phyloP scores from a whole-genome alignment of 2,888 invertebrate genomes.

The Ectemnius cavifrons region DNA sequence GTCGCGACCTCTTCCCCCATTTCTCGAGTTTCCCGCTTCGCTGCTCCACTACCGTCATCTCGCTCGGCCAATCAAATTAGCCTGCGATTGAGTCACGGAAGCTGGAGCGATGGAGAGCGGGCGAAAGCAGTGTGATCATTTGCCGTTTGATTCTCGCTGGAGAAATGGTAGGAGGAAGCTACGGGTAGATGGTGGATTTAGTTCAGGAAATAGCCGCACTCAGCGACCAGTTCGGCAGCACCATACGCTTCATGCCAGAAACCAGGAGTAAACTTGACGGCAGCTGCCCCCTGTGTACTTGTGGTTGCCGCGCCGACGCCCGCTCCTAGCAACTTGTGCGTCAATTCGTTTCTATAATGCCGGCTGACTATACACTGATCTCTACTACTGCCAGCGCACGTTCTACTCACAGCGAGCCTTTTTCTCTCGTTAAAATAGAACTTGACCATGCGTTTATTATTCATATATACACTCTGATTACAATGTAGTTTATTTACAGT shows the following conservation, averaged over 20 bases:
- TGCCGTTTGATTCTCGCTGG: not conserved
- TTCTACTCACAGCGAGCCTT: too few relatives aligned
- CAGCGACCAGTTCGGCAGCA: conserved; percentile 44
- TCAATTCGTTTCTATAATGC: too few relatives aligned
- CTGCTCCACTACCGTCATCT: not conserved
- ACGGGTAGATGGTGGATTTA: conserved; percentile 18
- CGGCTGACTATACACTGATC: too few relatives aligned
- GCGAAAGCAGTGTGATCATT: not conserved
- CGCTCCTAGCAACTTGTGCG: too few relatives aligned
- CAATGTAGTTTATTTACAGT: too few relatives aligned
- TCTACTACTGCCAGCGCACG: too few relatives aligned
- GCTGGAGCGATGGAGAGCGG: not conserved
- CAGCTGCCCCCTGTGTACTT: conserved; percentile 67
- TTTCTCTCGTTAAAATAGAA: too few relatives aligned
- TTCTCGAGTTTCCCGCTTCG: not conserved
- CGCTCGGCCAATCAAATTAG: conserved; percentile 34
- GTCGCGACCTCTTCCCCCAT: not conserved
- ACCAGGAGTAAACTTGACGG: conserved; percentile 38
- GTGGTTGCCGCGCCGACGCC: conserved; percentile 11
- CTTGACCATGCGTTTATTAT: too few relatives aligned
- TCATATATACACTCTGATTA: too few relatives aligned
- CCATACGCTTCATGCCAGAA: conserved; percentile 34
- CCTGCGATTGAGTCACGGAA: not conserved
- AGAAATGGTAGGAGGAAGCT: not conserved
- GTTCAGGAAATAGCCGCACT: conserved; percentile 41